phyloP scores from a whole-genome alignment of 2,888 invertebrate genomes.

The Cyclophora punctaria region DNA sequence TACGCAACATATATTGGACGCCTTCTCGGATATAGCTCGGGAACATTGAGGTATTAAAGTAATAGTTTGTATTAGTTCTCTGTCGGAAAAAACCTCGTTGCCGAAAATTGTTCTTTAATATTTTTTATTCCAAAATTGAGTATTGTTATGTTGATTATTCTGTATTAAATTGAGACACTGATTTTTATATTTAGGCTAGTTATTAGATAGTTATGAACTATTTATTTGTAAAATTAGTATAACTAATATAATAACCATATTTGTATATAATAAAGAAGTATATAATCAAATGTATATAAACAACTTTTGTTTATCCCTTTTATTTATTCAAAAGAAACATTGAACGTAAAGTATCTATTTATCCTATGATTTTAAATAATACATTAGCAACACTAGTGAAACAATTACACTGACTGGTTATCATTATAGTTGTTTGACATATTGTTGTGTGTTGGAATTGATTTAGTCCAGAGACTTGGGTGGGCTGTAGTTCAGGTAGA shows the following conservation, averaged over 20 bases:
- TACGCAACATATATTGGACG: conserved; percentile 95
- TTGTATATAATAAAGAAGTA: no score
- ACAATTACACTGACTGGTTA: not conserved
- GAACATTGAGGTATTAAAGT: conserved; percentile 80
- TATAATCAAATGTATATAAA: no score
- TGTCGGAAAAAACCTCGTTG: no score
- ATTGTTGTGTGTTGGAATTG: not conserved
- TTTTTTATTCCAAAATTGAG: not conserved
- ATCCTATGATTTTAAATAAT: conserved; percentile 4
- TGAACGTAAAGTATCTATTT: conserved; percentile 1
- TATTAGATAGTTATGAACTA: not conserved
- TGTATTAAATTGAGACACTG: not conserved
- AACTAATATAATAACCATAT: no score
- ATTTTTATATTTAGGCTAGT: not conserved
- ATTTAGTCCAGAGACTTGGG: conserved; percentile 75
- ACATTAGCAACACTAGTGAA: conserved; percentile 6
- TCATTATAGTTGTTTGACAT: conserved; percentile 2
- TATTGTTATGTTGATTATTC: not conserved
- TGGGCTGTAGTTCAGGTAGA: conserved; percentile 78
- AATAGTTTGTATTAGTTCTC: no score
- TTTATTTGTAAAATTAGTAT: no score
- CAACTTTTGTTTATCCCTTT: not conserved
- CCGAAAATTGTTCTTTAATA: no score
- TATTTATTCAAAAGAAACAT: not conserved
- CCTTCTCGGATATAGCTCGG: conserved; percentile 98